phyloP scores from a whole-genome alignment of 2,113 vertebrate species.

The Asarcornis scutulata region DNA sequence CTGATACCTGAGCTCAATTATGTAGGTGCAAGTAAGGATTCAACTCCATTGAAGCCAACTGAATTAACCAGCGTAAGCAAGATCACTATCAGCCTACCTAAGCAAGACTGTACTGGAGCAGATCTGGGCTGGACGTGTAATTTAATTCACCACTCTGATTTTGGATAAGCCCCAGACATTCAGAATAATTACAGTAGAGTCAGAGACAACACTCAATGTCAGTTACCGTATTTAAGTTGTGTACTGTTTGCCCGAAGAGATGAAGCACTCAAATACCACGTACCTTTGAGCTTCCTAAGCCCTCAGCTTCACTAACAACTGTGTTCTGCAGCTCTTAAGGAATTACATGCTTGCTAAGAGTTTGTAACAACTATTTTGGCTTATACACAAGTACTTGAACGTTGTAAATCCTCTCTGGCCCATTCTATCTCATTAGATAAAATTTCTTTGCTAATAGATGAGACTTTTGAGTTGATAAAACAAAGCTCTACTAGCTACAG shows the following conservation, averaged over 20 bases:
- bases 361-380: neutral
- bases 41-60: neutral
- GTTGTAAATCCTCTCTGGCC: neutral
- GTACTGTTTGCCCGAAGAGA: neutral
- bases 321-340: neutral
- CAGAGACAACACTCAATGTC: neutral
- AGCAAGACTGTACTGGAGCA: constrained; percentile 28
- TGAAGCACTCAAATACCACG: neutral
- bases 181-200: neutral
- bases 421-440: neutral
- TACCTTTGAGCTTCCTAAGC: neutral
- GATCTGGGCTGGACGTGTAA: neutral
- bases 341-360: neutral
- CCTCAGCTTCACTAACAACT: neutral
- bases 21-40: neutral
- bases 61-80: neutral
- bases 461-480: neutral
- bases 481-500: neutral
- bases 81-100: neutral
- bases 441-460: neutral
- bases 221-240: neutral
- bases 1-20: neutral
- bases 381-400: neutral
- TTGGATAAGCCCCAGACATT: neutral
- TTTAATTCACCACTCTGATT: constrained; percentile 6